Conservation (phyloP, 2,113 vertebrate species). For the Malurus elegans region DNA sequence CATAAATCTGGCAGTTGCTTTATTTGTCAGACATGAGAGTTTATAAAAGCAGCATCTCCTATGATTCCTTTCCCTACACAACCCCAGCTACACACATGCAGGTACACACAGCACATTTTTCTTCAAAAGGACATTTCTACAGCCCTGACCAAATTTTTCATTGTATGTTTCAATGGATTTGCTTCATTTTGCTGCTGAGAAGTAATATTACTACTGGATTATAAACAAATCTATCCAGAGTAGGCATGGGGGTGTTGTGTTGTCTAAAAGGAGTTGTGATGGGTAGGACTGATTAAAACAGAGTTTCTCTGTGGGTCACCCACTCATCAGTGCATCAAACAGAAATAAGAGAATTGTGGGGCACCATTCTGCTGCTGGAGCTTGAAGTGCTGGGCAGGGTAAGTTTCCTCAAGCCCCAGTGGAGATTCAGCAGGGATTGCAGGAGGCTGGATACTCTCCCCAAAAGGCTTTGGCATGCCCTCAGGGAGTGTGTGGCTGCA, state of each 20-base stretch:
- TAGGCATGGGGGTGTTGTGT: neutral
- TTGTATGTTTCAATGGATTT: neutral
- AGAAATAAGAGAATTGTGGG: neutral
- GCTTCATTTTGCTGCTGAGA: neutral
- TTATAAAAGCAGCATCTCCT: neutral
- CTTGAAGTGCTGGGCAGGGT: neutral
- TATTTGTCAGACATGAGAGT: neutral
- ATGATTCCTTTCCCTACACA: neutral
- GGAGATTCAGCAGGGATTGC: too few relatives aligned
- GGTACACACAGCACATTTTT: neutral
- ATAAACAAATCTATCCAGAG: neutral
- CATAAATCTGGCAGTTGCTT: neutral
- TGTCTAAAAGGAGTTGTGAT: neutral
- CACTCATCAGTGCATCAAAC: neutral
- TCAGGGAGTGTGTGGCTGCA: neutral
- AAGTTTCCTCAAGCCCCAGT: neutral
- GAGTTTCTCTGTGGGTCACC: neutral
- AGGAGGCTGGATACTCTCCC: neutral
- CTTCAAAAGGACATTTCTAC: neutral
- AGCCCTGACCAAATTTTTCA: neutral
- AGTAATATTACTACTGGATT: neutral
- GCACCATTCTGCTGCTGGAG: neutral
- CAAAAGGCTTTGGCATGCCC: neutral
- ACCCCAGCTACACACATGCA: neutral
- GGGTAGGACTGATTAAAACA: neutral